phyloP scores from a whole-genome alignment of 2,113 vertebrate genomes.

The cattle (Bos taurus) region ARS-UCD2.0 NC_037353.1:35802001-35802500 shows the following conservation, averaged over 20 bases:
- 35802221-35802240: not conserved
- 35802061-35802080: not conserved
- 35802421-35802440: not conserved
- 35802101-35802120: not conserved
- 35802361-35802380: not conserved
- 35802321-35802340: not conserved
- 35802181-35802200: not conserved
- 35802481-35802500: not conserved
- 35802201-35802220: not conserved
- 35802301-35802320: not conserved
- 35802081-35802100: not conserved
- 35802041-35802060: not conserved
- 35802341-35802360: not conserved
- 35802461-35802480: not conserved
- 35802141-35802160: not conserved
- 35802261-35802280: not conserved
- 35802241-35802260: not conserved
- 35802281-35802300: not conserved
- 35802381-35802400: not conserved
- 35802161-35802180: not conserved
- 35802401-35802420: not conserved
- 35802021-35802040: not conserved
- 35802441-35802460: not conserved
- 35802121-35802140: not conserved
- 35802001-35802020: not conserved